Evolutionary conservation across 2,797 vertebrate genomes (phyloP), one percentile per base, ranked within the genome.

Genomic region (Labeo calbasu): DNA sequence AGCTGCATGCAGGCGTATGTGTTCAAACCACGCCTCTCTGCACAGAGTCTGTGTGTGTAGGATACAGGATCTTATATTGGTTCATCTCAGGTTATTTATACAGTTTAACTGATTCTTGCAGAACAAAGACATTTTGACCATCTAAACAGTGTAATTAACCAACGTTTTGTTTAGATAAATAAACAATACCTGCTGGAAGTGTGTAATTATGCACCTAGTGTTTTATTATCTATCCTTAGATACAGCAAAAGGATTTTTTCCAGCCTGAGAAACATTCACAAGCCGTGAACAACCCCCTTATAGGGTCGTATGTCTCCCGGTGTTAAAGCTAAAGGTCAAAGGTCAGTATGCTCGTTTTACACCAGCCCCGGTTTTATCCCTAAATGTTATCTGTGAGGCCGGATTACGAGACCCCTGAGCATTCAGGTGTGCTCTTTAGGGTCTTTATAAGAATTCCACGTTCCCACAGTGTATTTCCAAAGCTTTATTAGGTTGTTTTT

Each of bases 361-460:
- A 84, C 77, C 77, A 70, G 65, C 59, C n/a, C 59, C 50, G 68
- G n/a, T 82, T 25, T 28, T 83, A 71, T 85, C 48, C 40, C 2
- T 25, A 50, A 77, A 78, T 48, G 12, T 46, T 40, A 69, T 77
- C 51, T 77, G 5, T 68, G 51, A 36, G 84, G 84, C 3, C 21
- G 19, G 53, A 63, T 21, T 72, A 17, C 19, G 86, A 88, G 89
- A 84, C 28, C 87, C 89, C 85, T 1, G 46, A 89, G 89, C 90
- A 51, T 88, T 90, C 90, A 93, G 90, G 90, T 93, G 92, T 92
- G 66, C 48, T 75, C 68, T 78, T 84, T 82, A 79, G 32, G 50
- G 36, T 43, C 19, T 92, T 92, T 90, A 92, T 83, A 63, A 23
- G 79, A 85, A 88, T 91, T 92, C 88, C 87, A 79, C 57, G 46